Percentiles rank a stretch among this genome's conserved stretches.
phyloP scores from a whole-genome alignment of 2,888 invertebrate species.

The Tuberolachnus salignus region DNA sequence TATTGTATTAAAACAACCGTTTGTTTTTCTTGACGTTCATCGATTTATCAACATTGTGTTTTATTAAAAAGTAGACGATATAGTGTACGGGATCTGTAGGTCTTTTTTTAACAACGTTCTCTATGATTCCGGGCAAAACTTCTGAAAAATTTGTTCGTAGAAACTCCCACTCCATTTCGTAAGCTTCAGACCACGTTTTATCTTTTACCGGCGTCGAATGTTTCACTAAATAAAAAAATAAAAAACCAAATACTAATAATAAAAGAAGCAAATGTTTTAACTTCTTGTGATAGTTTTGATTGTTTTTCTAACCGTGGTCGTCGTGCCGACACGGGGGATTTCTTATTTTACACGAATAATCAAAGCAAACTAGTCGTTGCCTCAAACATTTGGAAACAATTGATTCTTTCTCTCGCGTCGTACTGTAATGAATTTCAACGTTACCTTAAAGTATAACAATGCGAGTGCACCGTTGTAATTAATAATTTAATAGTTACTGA shows the following conservation, averaged over 20 bases:
- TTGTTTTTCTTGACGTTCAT: not conserved
- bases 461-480: no score
- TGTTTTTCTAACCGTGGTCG: slow-evolving; percentile 6
- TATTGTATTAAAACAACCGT: no score
- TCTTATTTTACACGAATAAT: slow-evolving; percentile 14
- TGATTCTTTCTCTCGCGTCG: not conserved
- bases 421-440: no score
- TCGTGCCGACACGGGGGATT: not conserved
- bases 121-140: slow-evolving; percentile 15
- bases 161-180: slow-evolving; percentile 18
- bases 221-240: slow-evolving; percentile 8
- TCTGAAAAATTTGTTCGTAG: slow-evolving; percentile 19
- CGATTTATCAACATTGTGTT: not conserved
- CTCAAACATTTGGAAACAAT: not conserved
- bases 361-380: not conserved
- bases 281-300: not conserved
- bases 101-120: not conserved
- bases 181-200: not conserved
- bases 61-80: not conserved
- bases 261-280: not conserved
- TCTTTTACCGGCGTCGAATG: slow-evolving; percentile 1
- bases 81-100: not conserved
- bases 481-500: no score
- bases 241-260: no score
- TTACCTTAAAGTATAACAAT: no score